Conservation (phyloP, 2,113 vertebrate genomes). For the Gulo gulo region DNA sequence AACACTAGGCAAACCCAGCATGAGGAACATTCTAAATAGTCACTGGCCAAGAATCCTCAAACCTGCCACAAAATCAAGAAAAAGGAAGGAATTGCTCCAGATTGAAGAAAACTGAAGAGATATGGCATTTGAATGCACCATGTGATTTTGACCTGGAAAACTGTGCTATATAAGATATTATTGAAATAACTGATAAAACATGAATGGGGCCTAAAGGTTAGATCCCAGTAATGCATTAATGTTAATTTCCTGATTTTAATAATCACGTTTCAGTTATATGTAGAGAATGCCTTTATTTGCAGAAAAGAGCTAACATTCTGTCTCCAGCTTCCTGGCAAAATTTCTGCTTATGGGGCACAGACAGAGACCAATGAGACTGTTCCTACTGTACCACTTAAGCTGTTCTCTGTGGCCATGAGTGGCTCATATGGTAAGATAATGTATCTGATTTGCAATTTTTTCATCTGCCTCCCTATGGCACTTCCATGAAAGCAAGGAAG, state of each 20-base stretch:
- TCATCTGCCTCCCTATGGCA: not conserved
- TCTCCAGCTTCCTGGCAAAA: not conserved
- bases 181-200: not conserved
- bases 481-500: not conserved
- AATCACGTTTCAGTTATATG: not conserved
- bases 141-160: not conserved
- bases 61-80: not conserved
- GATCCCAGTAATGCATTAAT: not conserved
- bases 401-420: not conserved
- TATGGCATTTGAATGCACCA: not conserved
- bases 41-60: not conserved
- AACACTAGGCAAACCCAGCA: not conserved
- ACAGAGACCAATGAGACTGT: no score
- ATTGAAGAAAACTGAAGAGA: not conserved
- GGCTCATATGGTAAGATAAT: not conserved
- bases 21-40: not conserved
- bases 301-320: not conserved
- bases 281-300: not conserved
- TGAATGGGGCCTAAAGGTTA: not conserved
- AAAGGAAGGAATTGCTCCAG: not conserved
- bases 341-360: not conserved
- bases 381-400: accelerated
- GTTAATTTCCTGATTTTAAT: not conserved
- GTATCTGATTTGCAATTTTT: not conserved
- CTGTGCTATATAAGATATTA: not conserved